A percentile compares a stretch with the other conserved stretches of the same genome.
Evolutionary conservation across 2,888 invertebrate genomes (phyloP).

Genomic region (Diplolepis rosae): DNA sequence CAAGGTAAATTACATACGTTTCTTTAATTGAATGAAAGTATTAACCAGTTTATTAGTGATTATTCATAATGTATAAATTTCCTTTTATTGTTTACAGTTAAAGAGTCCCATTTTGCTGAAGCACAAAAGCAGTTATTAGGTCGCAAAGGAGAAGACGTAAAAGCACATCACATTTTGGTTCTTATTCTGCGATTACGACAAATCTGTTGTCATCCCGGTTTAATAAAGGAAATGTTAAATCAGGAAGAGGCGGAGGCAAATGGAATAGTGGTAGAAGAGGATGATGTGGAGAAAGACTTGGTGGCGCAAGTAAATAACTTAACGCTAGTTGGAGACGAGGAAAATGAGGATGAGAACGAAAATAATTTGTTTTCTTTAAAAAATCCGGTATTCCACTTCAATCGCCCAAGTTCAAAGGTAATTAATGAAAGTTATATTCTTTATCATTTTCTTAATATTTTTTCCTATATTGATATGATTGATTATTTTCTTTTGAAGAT

Average conservation of each 20-base stretch:
- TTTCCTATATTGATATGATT: neutral
- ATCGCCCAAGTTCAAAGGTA: slow-evolving; percentile 79
- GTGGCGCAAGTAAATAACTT: slow-evolving; percentile 50
- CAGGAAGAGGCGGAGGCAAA: slow-evolving; percentile 69
- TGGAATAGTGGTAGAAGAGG: slow-evolving; percentile 59
- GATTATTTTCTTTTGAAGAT: slow-evolving; percentile 70
- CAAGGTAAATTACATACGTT: slow-evolving; percentile 1
- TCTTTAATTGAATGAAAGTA: slow-evolving; percentile 24
- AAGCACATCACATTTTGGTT: slow-evolving; percentile 82
- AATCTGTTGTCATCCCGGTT: slow-evolving; percentile 90
- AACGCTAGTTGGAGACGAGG: slow-evolving; percentile 47
- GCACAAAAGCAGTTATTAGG: slow-evolving; percentile 62
- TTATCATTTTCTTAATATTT: no score
- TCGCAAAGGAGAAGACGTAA: slow-evolving; percentile 72
- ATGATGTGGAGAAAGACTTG: slow-evolving; percentile 47
- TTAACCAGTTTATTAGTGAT: no score
- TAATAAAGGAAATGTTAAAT: slow-evolving; percentile 81
- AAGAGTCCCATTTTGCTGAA: slow-evolving; percentile 65
- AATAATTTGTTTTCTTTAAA: slow-evolving; percentile 79
- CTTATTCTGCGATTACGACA: slow-evolving; percentile 90
- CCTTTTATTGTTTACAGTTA: slow-evolving; percentile 40
- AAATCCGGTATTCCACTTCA: slow-evolving; percentile 83
- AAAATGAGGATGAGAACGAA: slow-evolving; percentile 58
- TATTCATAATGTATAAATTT: slow-evolving; percentile 6
- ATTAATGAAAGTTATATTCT: neutral